These are phyloP conservation scores for Hemiprocne comata DNA, from an alignment of 2,113 vertebrate genomes.

Conservation along the genomic window DNA sequence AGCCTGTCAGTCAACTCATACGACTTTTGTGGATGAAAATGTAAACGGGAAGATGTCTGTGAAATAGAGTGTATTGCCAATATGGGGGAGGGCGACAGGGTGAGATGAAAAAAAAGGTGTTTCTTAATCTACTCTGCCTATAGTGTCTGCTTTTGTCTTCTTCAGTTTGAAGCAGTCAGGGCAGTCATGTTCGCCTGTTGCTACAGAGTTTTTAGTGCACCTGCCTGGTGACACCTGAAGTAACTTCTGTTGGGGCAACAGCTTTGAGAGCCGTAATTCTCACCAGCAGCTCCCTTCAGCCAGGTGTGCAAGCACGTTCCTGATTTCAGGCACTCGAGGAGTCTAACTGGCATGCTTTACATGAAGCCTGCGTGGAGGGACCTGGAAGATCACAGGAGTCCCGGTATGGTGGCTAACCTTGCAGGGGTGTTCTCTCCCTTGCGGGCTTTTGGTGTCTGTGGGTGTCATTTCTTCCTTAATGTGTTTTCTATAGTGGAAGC, in stretches of 20 bases:
- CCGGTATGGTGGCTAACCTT: neutral
- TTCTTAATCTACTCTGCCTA: neutral
- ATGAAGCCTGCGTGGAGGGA: rapidly evolving
- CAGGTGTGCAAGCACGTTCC: neutral
- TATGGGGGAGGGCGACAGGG: neutral
- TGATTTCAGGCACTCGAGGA: neutral
- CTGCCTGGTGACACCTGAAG: neutral
- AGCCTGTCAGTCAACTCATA: neutral
- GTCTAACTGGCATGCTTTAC: neutral
- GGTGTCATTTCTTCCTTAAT: neutral
- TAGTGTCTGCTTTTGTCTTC: neutral
- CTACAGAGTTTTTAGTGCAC: neutral
- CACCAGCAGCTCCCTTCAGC: neutral
- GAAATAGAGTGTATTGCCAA: rapidly evolving
- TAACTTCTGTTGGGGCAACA: neutral
- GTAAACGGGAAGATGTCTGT: neutral
- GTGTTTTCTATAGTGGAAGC: neutral
- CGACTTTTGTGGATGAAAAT: neutral
- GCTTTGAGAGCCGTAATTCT: neutral
- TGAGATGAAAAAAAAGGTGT: neutral
- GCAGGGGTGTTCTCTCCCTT: neutral
- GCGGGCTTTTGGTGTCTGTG: neutral
- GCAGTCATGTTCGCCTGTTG: neutral
- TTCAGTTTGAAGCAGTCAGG: neutral
- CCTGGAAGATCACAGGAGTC: rapidly evolving